Percentiles rank a stretch among this genome's conserved stretches.
Conservation (phyloP, 1,140 invertebrate genomes). For the Scylla paramamosain region DNA sequence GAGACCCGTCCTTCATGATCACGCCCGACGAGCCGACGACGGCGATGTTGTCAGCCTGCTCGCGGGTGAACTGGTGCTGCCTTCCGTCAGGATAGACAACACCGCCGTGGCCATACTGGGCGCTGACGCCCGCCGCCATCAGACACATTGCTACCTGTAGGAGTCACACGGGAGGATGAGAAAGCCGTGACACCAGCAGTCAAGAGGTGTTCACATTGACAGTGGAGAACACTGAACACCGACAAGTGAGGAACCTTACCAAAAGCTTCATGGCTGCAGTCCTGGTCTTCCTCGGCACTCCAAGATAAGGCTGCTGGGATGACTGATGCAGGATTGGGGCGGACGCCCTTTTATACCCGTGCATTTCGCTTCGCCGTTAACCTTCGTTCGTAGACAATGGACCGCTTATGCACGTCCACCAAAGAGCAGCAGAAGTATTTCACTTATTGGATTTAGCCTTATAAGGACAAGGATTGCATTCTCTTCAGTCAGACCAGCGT, state of each 20-base stretch:
- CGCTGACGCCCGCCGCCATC: conserved; percentile 50
- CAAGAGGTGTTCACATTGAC: not conserved
- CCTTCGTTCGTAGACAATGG: no score
- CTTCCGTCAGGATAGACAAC: conserved; percentile 50
- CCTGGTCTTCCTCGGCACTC: not conserved
- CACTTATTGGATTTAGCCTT: no score
- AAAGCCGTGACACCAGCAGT: not conserved
- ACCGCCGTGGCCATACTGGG: conserved; percentile 46
- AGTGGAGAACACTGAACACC: not conserved
- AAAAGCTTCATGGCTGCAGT: not conserved
- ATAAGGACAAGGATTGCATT: no score
- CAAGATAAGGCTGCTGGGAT: not conserved
- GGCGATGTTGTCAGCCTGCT: conserved; percentile 31
- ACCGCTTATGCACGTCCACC: no score
- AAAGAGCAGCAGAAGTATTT: no score
- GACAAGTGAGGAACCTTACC: not conserved
- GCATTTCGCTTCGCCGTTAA: no score
- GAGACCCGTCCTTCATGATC: not conserved
- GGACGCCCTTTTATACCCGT: no score
- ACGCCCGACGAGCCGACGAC: conserved; percentile 48
- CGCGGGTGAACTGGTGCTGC: conserved; percentile 48
- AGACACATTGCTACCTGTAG: conserved; percentile 50
- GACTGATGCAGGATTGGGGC: not conserved
- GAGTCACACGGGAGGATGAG: not conserved
- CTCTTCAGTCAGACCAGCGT: no score